phyloP scores from a whole-genome alignment of 2,888 invertebrate species.

The Mythimna vitellina region DNA sequence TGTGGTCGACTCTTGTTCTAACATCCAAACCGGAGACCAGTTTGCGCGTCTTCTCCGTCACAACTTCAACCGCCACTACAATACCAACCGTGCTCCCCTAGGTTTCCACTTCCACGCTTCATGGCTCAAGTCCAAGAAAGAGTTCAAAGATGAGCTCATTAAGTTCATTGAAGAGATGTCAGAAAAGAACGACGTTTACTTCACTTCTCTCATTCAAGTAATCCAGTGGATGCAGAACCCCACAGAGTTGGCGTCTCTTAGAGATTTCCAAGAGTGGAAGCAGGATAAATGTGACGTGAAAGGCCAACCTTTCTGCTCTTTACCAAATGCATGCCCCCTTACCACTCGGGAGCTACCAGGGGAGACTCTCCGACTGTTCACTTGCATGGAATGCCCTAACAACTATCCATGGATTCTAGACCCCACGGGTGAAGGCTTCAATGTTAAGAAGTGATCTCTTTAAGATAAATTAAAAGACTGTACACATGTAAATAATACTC shows the following conservation, averaged over 20 bases:
- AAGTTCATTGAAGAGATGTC: slow-evolving; percentile 98
- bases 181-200: slow-evolving; percentile 97
- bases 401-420: slow-evolving; percentile 98
- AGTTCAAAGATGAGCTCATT: slow-evolving; percentile 97
- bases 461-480: slow-evolving; percentile 88
- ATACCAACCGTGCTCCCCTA: slow-evolving; percentile 97
- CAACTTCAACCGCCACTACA: slow-evolving; percentile 98
- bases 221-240: slow-evolving; percentile 99
- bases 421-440: slow-evolving; percentile 98
- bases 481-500: slow-evolving; percentile 91
- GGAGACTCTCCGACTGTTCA: slow-evolving; percentile 97
- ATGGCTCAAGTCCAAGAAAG: slow-evolving; percentile 98
- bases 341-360: slow-evolving; percentile 97
- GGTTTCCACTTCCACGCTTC: slow-evolving; percentile 98
- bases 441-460: slow-evolving; percentile 93
- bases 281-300: slow-evolving; percentile 97
- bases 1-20: slow-evolving; percentile 98
- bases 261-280: slow-evolving; percentile 98
- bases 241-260: slow-evolving; percentile 95
- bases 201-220: slow-evolving; percentile 97
- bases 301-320: slow-evolving; percentile 97
- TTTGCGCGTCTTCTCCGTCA: slow-evolving; percentile 97
- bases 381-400: slow-evolving; percentile 98
- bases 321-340: slow-evolving; percentile 97
- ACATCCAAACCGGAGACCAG: slow-evolving; percentile 97